phyloP scores from a whole-genome alignment of 1,140 invertebrate species.

The Arctopsyche grandis region DNA sequence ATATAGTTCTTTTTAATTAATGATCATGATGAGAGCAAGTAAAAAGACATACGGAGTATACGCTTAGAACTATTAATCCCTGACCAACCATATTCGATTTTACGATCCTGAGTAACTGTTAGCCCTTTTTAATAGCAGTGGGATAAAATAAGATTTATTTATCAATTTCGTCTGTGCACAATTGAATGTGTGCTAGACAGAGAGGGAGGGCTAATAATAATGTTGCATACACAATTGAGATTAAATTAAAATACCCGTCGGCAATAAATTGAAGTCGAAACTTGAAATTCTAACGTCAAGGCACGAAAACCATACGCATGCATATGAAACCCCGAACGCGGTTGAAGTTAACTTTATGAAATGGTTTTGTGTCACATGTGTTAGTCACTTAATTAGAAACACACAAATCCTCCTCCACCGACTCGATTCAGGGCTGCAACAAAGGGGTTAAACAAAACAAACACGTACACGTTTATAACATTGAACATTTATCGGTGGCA shows the following conservation, averaged over 20 bases:
- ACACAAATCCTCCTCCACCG: constrained; percentile 51
- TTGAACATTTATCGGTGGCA: neutral
- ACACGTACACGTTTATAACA: neutral
- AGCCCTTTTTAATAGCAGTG: constrained; percentile 50
- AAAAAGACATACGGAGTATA: neutral
- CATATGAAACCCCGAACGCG: constrained; percentile 16
- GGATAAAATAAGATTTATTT: constrained; percentile 52
- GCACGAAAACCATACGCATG: constrained; percentile 29
- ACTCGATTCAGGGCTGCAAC: neutral
- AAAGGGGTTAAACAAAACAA: neutral
- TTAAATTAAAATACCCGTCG: neutral
- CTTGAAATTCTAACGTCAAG: neutral
- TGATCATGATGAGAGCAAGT: neutral
- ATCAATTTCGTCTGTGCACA: constrained; percentile 52
- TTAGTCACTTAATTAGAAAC: constrained; percentile 55
- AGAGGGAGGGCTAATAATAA: constrained; percentile 24
- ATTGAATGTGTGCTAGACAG: constrained; percentile 38
- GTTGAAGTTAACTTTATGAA: constrained; percentile 49
- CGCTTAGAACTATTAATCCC: neutral
- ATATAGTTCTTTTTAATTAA: neutral
- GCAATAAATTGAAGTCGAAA: constrained; percentile 7
- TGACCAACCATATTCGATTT: constrained; percentile 26
- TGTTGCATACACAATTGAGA: too few species aligned
- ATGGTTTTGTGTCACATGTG: constrained; percentile 52
- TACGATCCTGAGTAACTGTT: constrained; percentile 41